These are phyloP conservation scores for Pollimyrus isidori DNA, from an alignment of 2,113 vertebrate genomes.

Conservation along the genomic window DNA sequence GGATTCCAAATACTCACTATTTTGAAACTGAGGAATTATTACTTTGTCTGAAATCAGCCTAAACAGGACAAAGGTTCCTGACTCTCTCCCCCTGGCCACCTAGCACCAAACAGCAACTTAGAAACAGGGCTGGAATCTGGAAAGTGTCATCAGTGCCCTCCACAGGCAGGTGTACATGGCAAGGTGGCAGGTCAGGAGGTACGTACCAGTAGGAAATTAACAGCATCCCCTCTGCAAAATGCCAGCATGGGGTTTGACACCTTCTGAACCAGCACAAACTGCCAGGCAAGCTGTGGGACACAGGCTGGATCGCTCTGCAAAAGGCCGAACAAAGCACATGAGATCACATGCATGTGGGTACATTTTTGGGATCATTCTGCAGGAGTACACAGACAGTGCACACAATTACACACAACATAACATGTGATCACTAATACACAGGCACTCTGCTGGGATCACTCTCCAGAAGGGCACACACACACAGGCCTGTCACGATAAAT, in stretches of 20 bases:
- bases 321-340: not conserved
- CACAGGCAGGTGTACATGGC: not conserved
- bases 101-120: not conserved
- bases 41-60: not conserved
- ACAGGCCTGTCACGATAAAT: not conserved
- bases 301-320: constrained; percentile 84
- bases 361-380: constrained; percentile 86
- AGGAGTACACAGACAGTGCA: constrained; percentile 14
- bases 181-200: not conserved
- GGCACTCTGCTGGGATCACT: not conserved
- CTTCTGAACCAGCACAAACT: constrained; percentile 84
- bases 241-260: constrained; percentile 84
- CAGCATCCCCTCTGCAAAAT: constrained; percentile 87
- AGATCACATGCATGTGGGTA: constrained; percentile 51
- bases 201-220: constrained; percentile 87
- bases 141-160: not conserved
- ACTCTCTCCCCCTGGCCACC: not conserved
- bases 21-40: not conserved
- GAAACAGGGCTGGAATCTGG: not conserved
- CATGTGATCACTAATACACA: not conserved
- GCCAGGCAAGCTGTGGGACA: constrained; percentile 90
- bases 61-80: not conserved
- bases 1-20: not conserved
- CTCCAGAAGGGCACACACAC: not conserved
- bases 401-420: not conserved